Conservation (phyloP, 1,140 invertebrate genomes). For the Drosophila tristis region DNA sequence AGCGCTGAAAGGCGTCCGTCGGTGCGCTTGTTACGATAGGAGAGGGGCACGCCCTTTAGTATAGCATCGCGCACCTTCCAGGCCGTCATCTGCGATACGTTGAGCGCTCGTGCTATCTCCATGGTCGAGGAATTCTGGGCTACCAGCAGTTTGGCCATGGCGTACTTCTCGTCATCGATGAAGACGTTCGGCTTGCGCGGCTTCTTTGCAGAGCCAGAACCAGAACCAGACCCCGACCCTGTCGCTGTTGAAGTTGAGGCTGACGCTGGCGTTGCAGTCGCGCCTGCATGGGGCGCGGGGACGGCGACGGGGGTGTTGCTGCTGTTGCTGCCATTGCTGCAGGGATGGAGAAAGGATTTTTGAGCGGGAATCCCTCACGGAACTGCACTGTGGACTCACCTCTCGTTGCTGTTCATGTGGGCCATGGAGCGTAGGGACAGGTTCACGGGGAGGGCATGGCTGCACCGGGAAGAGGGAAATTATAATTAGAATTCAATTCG, state of each 20-base stretch:
- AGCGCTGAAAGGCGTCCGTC: slow-evolving; percentile 39
- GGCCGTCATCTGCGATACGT: slow-evolving; percentile 83
- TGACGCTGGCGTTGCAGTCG: slow-evolving; percentile 26
- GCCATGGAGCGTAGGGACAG: slow-evolving; percentile 74
- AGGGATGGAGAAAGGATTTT: background rate
- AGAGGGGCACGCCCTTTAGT: slow-evolving; percentile 77
- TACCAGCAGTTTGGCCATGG: slow-evolving; percentile 80
- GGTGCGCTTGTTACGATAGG: slow-evolving; percentile 77
- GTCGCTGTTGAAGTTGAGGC: slow-evolving; percentile 36
- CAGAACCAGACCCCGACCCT: no score
- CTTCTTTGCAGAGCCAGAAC: slow-evolving; percentile 56
- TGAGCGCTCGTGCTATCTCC: slow-evolving; percentile 77
- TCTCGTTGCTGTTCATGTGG: slow-evolving; percentile 72
- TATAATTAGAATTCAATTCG: background rate
- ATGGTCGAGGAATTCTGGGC: slow-evolving; percentile 80
- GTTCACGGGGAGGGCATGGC: slow-evolving; percentile 74
- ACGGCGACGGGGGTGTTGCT: slow-evolving; percentile 47
- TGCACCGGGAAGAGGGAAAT: background rate
- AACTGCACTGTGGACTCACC: slow-evolving; percentile 22
- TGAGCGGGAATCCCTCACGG: background rate
- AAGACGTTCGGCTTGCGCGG: slow-evolving; percentile 83
- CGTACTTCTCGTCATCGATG: slow-evolving; percentile 82
- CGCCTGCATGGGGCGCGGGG: slow-evolving; percentile 6
- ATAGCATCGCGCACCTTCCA: slow-evolving; percentile 83
- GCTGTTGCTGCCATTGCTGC: slow-evolving; percentile 63